Percentiles rank a stretch among this genome's conserved stretches.
Evolutionary conservation across 2,888 invertebrate species (phyloP).

Genomic region (Lochmaea capreae): DNA sequence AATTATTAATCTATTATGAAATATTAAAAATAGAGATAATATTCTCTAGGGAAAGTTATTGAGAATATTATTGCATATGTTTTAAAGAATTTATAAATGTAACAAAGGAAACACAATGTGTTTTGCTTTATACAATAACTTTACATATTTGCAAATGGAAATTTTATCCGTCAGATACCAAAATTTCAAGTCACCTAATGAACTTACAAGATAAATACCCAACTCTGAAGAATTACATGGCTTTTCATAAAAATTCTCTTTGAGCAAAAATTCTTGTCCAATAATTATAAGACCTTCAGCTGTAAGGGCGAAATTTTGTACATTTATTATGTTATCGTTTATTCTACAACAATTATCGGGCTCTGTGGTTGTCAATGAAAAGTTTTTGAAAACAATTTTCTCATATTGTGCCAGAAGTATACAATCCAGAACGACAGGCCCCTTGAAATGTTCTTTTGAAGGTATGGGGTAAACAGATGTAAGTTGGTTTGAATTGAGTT

Average conservation of each 20-base stretch:
- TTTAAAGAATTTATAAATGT: background rate
- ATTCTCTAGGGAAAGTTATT: no score
- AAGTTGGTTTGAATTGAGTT: no score
- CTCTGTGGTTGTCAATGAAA: slow-evolving; percentile 13
- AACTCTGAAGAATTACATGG: slow-evolving; percentile 30
- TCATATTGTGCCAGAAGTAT: slow-evolving; percentile 24
- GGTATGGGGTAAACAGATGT: background rate
- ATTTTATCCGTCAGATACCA: slow-evolving; percentile 20
- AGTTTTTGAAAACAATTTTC: slow-evolving; percentile 27
- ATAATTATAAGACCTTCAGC: slow-evolving; percentile 12
- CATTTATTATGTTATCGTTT: background rate
- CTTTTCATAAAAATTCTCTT: slow-evolving; percentile 27
- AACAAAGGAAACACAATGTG: slow-evolving; percentile 1
- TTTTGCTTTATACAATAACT: slow-evolving; percentile 18
- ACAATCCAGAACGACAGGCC: background rate
- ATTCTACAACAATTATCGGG: slow-evolving; percentile 34
- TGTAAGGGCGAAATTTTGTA: slow-evolving; percentile 26
- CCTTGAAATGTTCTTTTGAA: slow-evolving; percentile 24
- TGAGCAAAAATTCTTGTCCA: slow-evolving; percentile 5
- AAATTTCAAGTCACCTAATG: slow-evolving; percentile 3
- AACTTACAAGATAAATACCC: slow-evolving; percentile 25
- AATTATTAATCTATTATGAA: no score
- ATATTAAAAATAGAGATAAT: no score
- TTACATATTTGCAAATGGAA: slow-evolving; percentile 19
- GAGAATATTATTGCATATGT: no score